Base-by-base conservation (phyloP, 2,888 invertebrate genomes). In the Eupeodes latifasciatus region DNA sequence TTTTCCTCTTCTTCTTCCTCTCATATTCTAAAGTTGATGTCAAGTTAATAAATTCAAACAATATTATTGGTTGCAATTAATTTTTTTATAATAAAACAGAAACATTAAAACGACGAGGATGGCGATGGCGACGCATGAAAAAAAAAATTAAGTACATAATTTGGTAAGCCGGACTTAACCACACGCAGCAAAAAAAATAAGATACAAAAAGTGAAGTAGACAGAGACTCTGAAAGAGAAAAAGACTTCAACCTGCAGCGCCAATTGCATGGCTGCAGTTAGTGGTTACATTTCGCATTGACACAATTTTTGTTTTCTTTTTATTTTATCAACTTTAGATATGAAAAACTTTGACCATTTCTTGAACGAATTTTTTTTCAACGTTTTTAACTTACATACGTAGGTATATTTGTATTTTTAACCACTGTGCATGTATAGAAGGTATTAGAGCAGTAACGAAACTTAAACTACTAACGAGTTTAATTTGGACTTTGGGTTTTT, bases 241-340 rank as follows among this genome's bases (percentile, higher is more conserved):
- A 64, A n/a, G 47, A 27, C 57, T 74, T 61, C 81, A 85, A 85
- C 81, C 86, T 86, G 82, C 62, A 55, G 34, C 27, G 44, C 74
- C 69, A 69, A 76, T 66, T 77, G 49, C 61, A 16, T 19, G 27
- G 66, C 27, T 4, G 4, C 5, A 5, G 11, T 57, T 57, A 74
- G 82, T 80, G 79, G 86, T 87, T 83, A 77, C 72, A 80, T 87
- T 87, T 87, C 76, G 87, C 87, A 87, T 87, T 87, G 87, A 87
- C 87, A 87, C 87, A 87, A 80, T 71, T 64, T 77, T 69, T 49
- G 47, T 81, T 9, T 61, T 2, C n/a, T 55, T 59, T 40, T 40
- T 40, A 7, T 40, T 40, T 9, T 40, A 9, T 40, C 49, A 5
- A 74, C 27, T 84, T 74, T 80, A 55, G 51, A 66, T 69, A 79